A percentile compares a stretch with the other conserved stretches of the same genome.
These are phyloP conservation scores for Phainopepla nitens DNA, from an alignment of 2,113 vertebrate genomes.

Conservation along the genomic window DNA sequence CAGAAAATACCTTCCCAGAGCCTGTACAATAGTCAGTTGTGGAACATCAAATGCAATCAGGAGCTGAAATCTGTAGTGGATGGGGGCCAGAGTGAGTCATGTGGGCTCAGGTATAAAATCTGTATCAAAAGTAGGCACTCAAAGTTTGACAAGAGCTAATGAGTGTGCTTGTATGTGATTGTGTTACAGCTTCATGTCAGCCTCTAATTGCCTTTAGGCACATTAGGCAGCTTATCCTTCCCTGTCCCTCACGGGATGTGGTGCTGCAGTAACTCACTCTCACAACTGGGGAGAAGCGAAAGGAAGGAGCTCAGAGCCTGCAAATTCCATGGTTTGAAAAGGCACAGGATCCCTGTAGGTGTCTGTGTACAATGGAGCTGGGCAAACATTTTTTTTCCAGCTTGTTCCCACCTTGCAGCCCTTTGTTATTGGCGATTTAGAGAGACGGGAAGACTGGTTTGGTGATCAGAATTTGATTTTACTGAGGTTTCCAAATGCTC, in stretches of 20 bases:
- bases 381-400: background rate
- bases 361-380: background rate
- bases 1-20: slow-evolving; percentile 20
- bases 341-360: background rate
- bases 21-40: slow-evolving; percentile 41
- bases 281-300: background rate
- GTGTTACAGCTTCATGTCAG: background rate
- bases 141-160: background rate
- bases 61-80: slow-evolving; percentile 31
- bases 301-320: background rate
- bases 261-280: background rate
- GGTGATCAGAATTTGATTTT: too few relatives aligned
- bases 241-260: background rate
- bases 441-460: too few relatives aligned
- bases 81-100: background rate
- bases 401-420: background rate
- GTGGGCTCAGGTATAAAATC: background rate
- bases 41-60: slow-evolving; percentile 42
- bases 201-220: background rate
- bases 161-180: background rate
- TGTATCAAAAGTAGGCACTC: background rate
- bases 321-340: background rate
- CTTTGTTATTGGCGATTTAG: background rate
- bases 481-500: too few relatives aligned
- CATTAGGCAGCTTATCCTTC: background rate